Evolutionary conservation across 2,113 vertebrate species (phyloP), one percentile per base, ranked within the genome.

Genomic region (Setophaga kirtlandii): DNA sequence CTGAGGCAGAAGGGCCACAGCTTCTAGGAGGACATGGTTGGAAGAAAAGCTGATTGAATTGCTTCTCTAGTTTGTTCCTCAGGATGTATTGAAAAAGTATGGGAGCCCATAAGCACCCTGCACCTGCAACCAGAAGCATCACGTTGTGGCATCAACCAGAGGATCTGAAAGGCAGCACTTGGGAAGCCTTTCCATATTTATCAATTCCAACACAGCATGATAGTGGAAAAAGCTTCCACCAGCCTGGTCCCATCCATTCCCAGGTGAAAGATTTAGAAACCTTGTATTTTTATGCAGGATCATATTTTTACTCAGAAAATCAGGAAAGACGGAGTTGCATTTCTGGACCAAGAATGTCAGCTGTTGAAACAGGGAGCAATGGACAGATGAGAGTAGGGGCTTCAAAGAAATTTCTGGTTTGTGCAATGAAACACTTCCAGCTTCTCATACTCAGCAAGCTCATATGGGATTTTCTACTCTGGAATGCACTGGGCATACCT

Each of bases 41-140:
- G n/a, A 68, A 82, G 62, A 91, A 87, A 87, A 87, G 44, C 10
- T 49, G 39, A 75, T 2, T 14, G 18, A 75, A 55, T 71, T 55
- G 55, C 21, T 95, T 76, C 74, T 69, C 28, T 33, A n/a, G 12
- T 33, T 71, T 24, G 6, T 73, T 81, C 55, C 60, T 50, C 3
- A 3, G 28, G 10, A 58, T 44, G 11, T 39, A 37, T 39, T 0
- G 0, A 41, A 41, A 82, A 74, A 13, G 28, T 12, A 31, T 1
- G 1, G 33, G 21, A 82, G n/a, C 22, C 15, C 63, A 0, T 15
- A 70, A 64, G 16, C 18, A 87, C 21, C 15, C 22, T 33, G 33
- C 17, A 35, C 9, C 15, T 56, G 33, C 58, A 83, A 55, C 7
- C 23, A 69, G 30, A 30, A 82, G n/a, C 21, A 56, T 70, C 39